Percentiles rank a stretch among this genome's conserved stretches.
These are phyloP conservation scores for Leptodactylus fallax DNA, from an alignment of 2,797 vertebrate species.

Conservation along the genomic window DNA sequence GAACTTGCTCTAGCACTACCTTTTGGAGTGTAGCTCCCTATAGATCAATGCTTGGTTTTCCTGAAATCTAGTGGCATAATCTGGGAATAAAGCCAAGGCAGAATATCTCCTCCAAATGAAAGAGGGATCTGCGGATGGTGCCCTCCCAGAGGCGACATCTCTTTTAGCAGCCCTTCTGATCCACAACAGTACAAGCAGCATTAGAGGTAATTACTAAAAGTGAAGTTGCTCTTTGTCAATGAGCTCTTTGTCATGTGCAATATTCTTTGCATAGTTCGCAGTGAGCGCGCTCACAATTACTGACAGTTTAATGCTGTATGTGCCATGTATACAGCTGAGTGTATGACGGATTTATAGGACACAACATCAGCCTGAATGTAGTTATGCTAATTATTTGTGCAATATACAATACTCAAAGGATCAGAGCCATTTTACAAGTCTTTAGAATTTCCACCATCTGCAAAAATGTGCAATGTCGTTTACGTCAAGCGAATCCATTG, in stretches of 20 bases:
- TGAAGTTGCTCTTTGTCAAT: not conserved
- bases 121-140: no score
- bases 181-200: not conserved
- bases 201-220: not conserved
- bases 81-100: no score
- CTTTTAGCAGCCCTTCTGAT: no score
- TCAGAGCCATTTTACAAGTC: slow-evolving; percentile 5
- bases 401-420: slow-evolving; percentile 8
- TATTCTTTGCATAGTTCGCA: not conserved
- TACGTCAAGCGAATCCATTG: slow-evolving; percentile 8
- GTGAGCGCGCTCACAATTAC: not conserved
- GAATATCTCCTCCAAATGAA: no score
- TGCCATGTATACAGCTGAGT: slow-evolving; percentile 4
- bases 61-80: no score
- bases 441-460: slow-evolving; percentile 20
- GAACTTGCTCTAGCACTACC: no score
- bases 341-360: slow-evolving; percentile 18
- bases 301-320: not conserved
- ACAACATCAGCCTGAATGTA: not conserved
- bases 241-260: not conserved
- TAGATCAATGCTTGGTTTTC: no score
- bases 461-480: slow-evolving; percentile 12
- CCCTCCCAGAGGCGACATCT: no score
- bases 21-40: no score
- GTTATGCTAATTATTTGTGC: slow-evolving; percentile 32